A percentile compares a stretch with the other conserved stretches of the same genome.
Conservation (phyloP, 2,113 vertebrate genomes). For the Rattus rattus region DNA sequence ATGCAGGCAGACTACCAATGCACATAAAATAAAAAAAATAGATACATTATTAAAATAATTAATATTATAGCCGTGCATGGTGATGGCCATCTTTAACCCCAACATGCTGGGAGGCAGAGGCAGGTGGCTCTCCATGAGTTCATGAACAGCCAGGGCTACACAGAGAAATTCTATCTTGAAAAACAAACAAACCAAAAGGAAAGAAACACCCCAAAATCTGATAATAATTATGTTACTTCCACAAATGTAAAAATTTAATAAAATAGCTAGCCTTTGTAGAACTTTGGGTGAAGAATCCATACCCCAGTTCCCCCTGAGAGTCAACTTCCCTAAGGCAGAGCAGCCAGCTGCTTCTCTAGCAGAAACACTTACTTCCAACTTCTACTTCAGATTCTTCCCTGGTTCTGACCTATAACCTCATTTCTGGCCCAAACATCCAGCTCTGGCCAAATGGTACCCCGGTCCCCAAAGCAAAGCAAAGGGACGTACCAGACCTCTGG, state of each 20-base stretch:
- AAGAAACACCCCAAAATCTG: too few species aligned
- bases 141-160: too few species aligned
- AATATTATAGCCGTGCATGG: too few species aligned
- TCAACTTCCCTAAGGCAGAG: constrained; percentile 65
- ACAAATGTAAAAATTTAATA: constrained; percentile 18
- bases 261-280: constrained; percentile 2
- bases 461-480: constrained; percentile 5
- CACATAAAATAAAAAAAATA: too few species aligned
- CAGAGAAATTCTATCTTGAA: too few species aligned
- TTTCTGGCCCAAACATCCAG: neutral
- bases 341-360: neutral
- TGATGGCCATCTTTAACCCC: too few species aligned
- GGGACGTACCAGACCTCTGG: constrained; percentile 70
- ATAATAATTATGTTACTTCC: constrained; percentile 12
- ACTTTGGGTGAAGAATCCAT: neutral
- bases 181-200: too few species aligned
- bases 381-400: neutral
- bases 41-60: too few species aligned
- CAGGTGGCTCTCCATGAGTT: too few species aligned
- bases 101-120: too few species aligned
- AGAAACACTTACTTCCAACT: neutral
- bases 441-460: neutral
- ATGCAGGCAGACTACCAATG: too few species aligned
- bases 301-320: neutral
- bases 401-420: neutral